Percentiles rank a stretch among this genome's conserved stretches.
phyloP scores from a whole-genome alignment of 37 sponge, comb jelly and placozoan species.

The Halichondria panicea region DNA sequence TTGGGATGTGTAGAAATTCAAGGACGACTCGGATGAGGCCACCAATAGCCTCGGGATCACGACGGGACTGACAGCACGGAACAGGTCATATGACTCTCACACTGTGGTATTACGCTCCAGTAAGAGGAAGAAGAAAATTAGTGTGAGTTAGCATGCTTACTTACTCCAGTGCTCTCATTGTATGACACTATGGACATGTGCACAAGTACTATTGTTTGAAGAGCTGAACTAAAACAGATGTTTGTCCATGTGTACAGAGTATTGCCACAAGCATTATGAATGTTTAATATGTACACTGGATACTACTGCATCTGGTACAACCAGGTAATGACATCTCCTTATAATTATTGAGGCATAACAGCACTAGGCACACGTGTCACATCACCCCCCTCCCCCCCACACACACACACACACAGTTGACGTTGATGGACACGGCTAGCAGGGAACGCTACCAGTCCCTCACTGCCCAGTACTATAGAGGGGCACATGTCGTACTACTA shows the following conservation, averaged over 20 bases:
- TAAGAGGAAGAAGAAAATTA: constrained; percentile 19
- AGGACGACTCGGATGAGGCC: background rate
- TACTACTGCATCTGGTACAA: background rate
- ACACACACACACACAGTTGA: too few species aligned
- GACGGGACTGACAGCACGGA: constrained; percentile 17
- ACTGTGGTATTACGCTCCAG: background rate
- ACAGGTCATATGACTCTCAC: constrained; percentile 19
- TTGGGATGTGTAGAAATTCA: background rate
- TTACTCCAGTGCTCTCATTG: background rate
- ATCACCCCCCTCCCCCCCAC: too few species aligned
- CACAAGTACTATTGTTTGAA: background rate
- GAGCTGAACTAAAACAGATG: background rate
- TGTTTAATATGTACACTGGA: background rate
- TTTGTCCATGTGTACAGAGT: too few species aligned
- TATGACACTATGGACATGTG: background rate
- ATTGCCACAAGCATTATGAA: background rate
- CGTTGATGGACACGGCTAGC: constrained; percentile 52
- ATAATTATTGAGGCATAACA: background rate
- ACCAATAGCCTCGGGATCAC: constrained; percentile 1
- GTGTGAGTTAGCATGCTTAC: background rate
- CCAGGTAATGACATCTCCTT: too few species aligned
- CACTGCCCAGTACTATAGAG: constrained; percentile 61
- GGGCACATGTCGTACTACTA: constrained; percentile 42
- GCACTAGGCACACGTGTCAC: background rate
- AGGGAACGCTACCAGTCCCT: constrained; percentile 53